These are phyloP conservation scores for Rhea pennata DNA, from an alignment of 2,113 vertebrate genomes.

Conservation along the genomic window DNA sequence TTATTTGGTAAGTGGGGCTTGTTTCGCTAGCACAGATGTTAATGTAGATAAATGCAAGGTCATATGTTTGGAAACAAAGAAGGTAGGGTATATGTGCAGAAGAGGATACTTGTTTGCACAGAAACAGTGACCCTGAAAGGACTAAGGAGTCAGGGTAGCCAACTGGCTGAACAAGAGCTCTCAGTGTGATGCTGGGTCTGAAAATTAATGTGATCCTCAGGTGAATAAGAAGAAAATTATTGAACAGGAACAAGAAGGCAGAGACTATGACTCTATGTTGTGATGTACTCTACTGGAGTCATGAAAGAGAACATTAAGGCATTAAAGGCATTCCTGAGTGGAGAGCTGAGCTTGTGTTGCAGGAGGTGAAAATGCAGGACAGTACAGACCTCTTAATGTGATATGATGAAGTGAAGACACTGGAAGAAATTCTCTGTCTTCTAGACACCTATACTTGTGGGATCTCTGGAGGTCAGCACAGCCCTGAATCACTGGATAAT, in stretches of 20 bases:
- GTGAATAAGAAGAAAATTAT: not conserved
- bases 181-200: not conserved
- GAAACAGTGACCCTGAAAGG: not conserved
- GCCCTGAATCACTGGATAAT: not conserved
- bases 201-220: not conserved
- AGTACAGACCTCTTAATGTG: not conserved
- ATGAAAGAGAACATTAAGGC: not conserved
- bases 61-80: not conserved
- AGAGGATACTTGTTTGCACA: not conserved
- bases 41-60: not conserved
- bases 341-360: not conserved
- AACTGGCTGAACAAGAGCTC: not conserved
- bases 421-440: not conserved
- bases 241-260: not conserved
- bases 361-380: not conserved
- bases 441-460: not conserved
- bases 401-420: not conserved
- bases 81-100: not conserved
- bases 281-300: not conserved
- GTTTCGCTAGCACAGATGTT: constrained; percentile 8
- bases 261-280: not conserved
- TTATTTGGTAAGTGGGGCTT: not conserved
- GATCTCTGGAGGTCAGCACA: not conserved
- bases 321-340: not conserved
- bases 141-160: not conserved